Percentiles rank a stretch among this genome's conserved stretches.
Evolutionary conservation across 2,797 vertebrate genomes (phyloP).

Genomic region (Coluber constrictor): DNA sequence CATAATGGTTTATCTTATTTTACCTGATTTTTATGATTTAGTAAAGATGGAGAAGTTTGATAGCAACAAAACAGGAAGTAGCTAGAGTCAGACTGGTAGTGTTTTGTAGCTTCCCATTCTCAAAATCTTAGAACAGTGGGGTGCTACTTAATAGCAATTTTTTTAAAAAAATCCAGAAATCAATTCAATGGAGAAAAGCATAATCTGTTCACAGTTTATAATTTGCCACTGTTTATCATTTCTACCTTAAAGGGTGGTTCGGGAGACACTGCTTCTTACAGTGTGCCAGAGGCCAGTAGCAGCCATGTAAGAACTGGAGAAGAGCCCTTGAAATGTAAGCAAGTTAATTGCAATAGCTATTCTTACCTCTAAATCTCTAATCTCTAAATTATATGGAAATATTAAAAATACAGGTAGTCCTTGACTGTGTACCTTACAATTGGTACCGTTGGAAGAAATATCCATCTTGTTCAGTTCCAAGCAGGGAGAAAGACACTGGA

Average conservation of each 20-base stretch:
- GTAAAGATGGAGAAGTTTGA: background rate
- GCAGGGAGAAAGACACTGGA: no score
- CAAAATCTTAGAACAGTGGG: background rate
- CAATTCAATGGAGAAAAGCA: background rate
- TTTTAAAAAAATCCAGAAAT: background rate
- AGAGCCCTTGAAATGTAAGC: background rate
- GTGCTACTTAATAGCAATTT: background rate
- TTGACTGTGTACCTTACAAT: background rate
- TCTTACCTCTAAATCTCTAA: background rate
- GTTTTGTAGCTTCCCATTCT: background rate
- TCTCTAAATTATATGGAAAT: background rate
- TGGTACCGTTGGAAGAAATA: no score
- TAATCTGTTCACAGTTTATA: background rate
- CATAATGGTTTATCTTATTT: background rate
- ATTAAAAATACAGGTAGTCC: background rate
- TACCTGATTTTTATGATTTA: background rate
- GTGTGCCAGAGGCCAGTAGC: background rate
- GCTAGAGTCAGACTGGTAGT: background rate
- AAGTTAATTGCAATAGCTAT: background rate
- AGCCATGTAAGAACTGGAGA: background rate
- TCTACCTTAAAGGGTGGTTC: background rate
- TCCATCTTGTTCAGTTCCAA: no score
- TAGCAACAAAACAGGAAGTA: background rate
- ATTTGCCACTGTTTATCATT: background rate
- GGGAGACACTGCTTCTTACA: background rate